A percentile compares a stretch with the other conserved stretches of the same genome.
Conservation (phyloP, 1,140 invertebrate genomes). For the Episyrphus balteatus region DNA sequence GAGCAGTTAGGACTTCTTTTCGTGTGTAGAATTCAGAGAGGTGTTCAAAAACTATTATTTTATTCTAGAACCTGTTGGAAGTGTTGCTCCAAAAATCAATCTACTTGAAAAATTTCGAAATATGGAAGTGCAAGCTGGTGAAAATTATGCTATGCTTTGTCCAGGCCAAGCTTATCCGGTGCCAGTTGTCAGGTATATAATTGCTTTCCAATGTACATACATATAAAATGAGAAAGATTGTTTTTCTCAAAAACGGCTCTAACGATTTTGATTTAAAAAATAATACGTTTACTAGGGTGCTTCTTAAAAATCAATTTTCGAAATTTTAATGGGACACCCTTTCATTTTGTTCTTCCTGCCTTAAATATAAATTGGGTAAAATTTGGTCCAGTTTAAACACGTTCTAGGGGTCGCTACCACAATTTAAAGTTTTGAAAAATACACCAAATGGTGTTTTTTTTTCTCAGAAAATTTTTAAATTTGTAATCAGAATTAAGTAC, state of each 20-base stretch:
- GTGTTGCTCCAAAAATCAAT: constrained; percentile 39
- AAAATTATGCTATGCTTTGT: constrained; percentile 50
- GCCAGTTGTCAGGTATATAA: constrained; percentile 50
- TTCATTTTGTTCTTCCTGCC: too few relatives aligned
- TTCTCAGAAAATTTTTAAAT: too few relatives aligned
- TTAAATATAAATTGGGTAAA: too few relatives aligned
- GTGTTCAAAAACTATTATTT: not conserved
- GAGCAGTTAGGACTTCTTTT: not conserved
- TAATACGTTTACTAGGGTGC: not conserved
- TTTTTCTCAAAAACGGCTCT: too few relatives aligned
- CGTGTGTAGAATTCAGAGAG: not conserved
- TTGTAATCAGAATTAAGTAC: too few relatives aligned
- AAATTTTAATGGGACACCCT: too few relatives aligned
- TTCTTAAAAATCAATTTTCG: too few relatives aligned
- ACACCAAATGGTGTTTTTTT: too few relatives aligned
- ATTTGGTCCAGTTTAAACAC: too few relatives aligned
- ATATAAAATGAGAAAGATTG: not conserved
- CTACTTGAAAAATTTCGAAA: constrained; percentile 42
- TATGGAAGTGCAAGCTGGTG: constrained; percentile 39
- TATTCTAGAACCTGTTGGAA: constrained; percentile 21
- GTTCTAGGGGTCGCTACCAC: too few relatives aligned
- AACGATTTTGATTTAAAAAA: not conserved
- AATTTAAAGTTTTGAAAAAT: too few relatives aligned
- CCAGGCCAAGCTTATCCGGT: constrained; percentile 57
- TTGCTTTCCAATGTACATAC: constrained; percentile 12